Evolutionary conservation across 2,797 vertebrate species (phyloP), one percentile per base, ranked within the genome.

Genomic region (Rhodeus uyekii): DNA sequence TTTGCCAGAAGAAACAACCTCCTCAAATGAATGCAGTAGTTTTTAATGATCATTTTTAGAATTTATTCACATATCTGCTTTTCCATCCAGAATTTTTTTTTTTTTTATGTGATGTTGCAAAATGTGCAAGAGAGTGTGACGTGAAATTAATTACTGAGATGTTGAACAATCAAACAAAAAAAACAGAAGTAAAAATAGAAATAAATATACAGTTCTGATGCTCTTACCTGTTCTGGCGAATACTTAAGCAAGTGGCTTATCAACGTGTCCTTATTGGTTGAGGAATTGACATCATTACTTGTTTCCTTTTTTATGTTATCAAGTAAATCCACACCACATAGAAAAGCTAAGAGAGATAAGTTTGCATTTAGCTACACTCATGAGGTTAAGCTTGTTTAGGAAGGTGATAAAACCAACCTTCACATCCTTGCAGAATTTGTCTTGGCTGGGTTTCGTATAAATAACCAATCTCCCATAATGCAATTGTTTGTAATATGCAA

Each of bases 321-420:
- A 64, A 22, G 6, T 78, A 22, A 22, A 61, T 29, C 19, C 10
- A 61, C 34, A 36, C 60, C 18, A 80, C 19, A 65, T 46, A 39
- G 12, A 68, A 13, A 42, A 27, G 12, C 14, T 27, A 44, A 27
- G 69, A 65, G 44, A 13, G 34, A 46, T 36, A 63, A 0, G 58
- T 34, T 24, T 55, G 12, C 48, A 58, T 78, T 77, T 14, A 69
- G 36, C 55, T 63, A 42, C 46, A 64, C 38, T 68, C 53, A 53
- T 32, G 22, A 81, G 67, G 29, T 44, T 32, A 34, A 53, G 38
- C 34, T 75, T 12, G 3, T 75, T 81, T 63, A 48, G 61, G 5
- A n/a, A 76, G 38, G 74, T 75, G 74, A 82, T 68, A 50, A 78
- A 81, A 74, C 34, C 50, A 76, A 19, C 27, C 34, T 24, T 55